Base-by-base conservation (phyloP, 2,888 invertebrate species). In the Heliconius charithonia region DNA sequence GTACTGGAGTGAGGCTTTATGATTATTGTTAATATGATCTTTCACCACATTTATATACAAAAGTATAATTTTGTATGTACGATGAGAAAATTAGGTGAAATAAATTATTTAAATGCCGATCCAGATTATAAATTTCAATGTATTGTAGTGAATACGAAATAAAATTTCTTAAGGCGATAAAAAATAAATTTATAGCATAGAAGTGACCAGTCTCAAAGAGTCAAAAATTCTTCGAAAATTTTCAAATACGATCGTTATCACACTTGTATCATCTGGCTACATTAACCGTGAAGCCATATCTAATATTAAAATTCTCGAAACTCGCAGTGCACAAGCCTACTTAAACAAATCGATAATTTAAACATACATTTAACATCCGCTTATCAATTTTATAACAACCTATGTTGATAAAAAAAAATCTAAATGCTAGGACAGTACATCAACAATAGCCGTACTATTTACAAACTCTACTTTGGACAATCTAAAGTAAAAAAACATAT, bases 191-290 rank as follows among this genome's bases (percentile, higher is more conserved):
- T 41, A 74, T 29, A 78, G 67, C 69, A 76, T 70, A 76, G 56
- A 72, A 89, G 86, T 87, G 85, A 88, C 88, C 86, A 75, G 45
- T 88, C 85, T 87, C 85, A 87, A 37, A 87, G 89, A 88, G 86
- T 86, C 85, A 87, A 89, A 88, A 92, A 91, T 87, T 88, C 87
- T 83, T 91, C 91, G 86, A 92, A 91, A 93, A 90, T 89, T 91
- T 72, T 90, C 89, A 87, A 89, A 87, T 86, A 88, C 76, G 79
- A 81, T 59, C 73, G 75, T 75, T 77, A 75, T 80, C 77, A 80
- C 79, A 79, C 72, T 80, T 76, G 73, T 73, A 76, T 80, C 70
- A 9, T 77, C 76, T 32, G 75, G 78, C 76, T 75, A 78, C 73
- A 69, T 66, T 59, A 70, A 76, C 69, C 81, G 74, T 80, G 70